Evolutionary conservation across 2,113 vertebrate genomes (phyloP).

Genomic region (Furnarius figulus): DNA sequence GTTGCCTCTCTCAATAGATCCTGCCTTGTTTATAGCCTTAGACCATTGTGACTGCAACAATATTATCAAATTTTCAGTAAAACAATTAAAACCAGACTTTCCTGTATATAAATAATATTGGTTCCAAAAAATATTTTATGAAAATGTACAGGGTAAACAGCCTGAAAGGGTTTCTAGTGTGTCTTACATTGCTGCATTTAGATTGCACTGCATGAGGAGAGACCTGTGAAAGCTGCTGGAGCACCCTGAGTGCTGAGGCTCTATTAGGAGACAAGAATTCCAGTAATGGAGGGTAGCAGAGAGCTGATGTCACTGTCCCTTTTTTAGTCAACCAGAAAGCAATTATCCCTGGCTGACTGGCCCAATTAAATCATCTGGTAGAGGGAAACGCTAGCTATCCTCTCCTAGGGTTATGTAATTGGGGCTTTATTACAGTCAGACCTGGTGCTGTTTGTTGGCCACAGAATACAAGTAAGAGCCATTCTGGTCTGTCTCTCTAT

Average conservation of each 20-base stretch:
- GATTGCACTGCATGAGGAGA: background rate
- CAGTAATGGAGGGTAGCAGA: conserved; percentile 43
- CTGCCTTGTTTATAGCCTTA: background rate
- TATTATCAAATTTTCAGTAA: background rate
- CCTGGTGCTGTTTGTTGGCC: background rate
- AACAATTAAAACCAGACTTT: background rate
- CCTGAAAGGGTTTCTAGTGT: background rate
- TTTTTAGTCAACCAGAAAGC: conserved; percentile 57
- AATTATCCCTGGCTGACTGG: conserved; percentile 52
- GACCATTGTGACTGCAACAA: background rate
- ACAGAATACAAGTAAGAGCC: background rate
- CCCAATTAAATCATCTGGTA: conserved; percentile 4
- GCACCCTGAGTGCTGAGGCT: background rate
- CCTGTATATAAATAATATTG: background rate
- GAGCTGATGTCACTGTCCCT: conserved; percentile 56
- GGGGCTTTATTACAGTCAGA: background rate
- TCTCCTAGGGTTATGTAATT: conserved; percentile 4
- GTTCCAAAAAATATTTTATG: background rate
- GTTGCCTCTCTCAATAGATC: background rate
- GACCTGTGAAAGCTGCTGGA: background rate
- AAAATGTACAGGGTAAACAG: background rate
- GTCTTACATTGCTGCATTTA: background rate
- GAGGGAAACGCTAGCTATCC: background rate
- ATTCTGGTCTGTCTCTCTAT: background rate
- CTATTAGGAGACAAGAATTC: background rate